phyloP scores from a whole-genome alignment of 2,113 vertebrate species.

The Saiga tatarica region DNA sequence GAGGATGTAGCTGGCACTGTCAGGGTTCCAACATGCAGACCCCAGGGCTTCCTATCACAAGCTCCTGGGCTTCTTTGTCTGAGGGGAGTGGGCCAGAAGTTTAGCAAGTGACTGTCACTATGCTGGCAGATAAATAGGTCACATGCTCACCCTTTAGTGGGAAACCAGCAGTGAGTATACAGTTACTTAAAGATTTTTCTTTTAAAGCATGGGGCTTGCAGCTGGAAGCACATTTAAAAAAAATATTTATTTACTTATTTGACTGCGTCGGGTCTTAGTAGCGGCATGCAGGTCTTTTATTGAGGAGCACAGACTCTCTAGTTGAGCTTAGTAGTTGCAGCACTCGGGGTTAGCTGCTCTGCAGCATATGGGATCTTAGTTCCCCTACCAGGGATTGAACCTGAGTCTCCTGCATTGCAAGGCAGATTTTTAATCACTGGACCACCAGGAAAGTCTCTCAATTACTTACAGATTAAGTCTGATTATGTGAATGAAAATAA shows the following conservation, averaged over 20 bases:
- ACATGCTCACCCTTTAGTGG: not conserved
- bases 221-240: not conserved
- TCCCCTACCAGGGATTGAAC: not conserved
- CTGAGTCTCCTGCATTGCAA: not conserved
- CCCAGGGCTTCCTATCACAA: not conserved
- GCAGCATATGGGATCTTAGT: not conserved
- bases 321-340: not conserved
- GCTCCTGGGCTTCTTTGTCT: not conserved
- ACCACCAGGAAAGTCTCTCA: not conserved
- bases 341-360: fast-evolving
- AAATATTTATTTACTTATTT: not conserved
- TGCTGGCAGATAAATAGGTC: not conserved
- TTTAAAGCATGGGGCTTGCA: not conserved
- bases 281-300: fast-evolving
- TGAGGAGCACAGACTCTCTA: not conserved
- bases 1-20: not conserved
- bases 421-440: not conserved
- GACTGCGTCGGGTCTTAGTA: fast-evolving
- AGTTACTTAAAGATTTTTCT: not conserved
- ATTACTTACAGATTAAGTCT: not conserved
- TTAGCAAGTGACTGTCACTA: not conserved
- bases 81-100: not conserved
- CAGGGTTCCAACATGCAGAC: fast-evolving
- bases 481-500: not conserved
- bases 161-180: not conserved